Evolutionary conservation across 2,113 vertebrate species (phyloP).

Genomic region (Corvus moneduloides): DNA sequence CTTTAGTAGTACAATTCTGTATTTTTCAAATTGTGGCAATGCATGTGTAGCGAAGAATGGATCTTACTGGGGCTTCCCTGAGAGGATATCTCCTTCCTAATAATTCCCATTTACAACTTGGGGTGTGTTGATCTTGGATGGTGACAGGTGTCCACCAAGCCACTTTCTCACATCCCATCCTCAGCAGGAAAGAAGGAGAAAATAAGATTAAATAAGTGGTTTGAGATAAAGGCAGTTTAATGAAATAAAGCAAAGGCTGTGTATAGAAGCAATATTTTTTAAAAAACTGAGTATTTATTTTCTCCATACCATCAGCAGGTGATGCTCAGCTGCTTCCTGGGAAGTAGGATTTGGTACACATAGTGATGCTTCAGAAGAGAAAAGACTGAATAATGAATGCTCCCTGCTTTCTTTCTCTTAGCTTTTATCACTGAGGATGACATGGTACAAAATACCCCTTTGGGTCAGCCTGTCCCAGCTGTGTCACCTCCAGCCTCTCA

Average conservation of each 20-base stretch:
- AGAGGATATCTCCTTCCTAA: background rate
- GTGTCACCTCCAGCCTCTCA: background rate
- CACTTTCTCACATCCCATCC: background rate
- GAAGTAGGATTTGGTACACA: background rate
- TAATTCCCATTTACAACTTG: background rate
- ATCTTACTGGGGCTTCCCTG: background rate
- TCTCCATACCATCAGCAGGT: background rate
- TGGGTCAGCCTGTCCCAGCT: background rate
- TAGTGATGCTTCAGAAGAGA: background rate
- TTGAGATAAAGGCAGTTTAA: background rate
- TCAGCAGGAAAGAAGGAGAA: background rate
- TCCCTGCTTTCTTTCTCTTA: background rate
- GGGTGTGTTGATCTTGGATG: background rate
- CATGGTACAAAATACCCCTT: background rate
- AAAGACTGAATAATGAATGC: background rate
- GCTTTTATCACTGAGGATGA: background rate
- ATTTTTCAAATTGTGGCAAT: background rate
- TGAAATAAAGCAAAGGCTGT: background rate
- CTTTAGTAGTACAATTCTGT: background rate
- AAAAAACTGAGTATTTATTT: background rate
- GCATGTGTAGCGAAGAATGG: background rate
- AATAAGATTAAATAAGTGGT: background rate
- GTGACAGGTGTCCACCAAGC: background rate
- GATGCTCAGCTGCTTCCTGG: background rate
- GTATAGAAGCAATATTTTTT: background rate